These are phyloP conservation scores for Anguilla megastoma DNA, from an alignment of 2,797 vertebrate genomes.

Conservation along the genomic window DNA sequence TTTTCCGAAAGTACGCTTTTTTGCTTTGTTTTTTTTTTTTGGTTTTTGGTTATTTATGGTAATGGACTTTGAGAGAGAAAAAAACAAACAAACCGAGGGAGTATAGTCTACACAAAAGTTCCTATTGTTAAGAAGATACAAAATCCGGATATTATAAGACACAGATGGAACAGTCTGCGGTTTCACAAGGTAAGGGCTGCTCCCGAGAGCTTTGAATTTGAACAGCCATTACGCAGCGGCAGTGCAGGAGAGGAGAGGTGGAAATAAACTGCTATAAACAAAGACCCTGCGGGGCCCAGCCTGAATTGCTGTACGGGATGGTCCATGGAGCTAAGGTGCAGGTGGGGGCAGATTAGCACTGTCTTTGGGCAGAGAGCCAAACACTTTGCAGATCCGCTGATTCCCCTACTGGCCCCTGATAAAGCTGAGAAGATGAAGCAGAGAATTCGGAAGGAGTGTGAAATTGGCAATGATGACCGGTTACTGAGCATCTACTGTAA, in stretches of 20 bases:
- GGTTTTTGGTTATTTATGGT: neutral
- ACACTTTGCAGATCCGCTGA: neutral
- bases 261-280: neutral
- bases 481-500: neutral
- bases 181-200: neutral
- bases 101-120: neutral
- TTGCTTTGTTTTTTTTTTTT: neutral
- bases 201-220: neutral
- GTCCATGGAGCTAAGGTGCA: neutral
- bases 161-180: neutral
- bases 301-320: neutral
- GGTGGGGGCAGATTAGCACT: neutral
- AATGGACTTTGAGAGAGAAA: neutral
- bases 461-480: neutral
- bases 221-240: neutral
- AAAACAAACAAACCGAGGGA: neutral
- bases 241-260: neutral
- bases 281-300: neutral
- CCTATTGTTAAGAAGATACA: neutral
- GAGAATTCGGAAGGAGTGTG: neutral
- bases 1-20: neutral
- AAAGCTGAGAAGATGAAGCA: neutral
- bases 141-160: neutral
- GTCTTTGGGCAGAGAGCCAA: neutral
- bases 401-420: neutral